A percentile compares a stretch with the other conserved stretches of the same genome.
Evolutionary conservation across 2,797 vertebrate genomes (phyloP).

Genomic region (Tokudaia muenninki): DNA sequence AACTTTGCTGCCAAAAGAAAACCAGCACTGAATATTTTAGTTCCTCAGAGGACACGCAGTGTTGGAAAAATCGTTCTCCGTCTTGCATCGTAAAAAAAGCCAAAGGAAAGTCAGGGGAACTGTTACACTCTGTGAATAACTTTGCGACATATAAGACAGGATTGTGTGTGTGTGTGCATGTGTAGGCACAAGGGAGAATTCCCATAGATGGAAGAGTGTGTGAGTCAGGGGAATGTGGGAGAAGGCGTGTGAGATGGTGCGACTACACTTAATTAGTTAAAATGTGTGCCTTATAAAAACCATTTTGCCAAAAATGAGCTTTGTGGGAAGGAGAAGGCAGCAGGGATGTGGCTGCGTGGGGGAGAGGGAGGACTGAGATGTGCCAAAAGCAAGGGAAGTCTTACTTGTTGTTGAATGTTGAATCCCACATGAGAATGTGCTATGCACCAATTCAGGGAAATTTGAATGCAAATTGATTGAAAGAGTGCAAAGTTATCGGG

Average conservation of each 20-base stretch:
- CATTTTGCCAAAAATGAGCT: constrained; percentile 73
- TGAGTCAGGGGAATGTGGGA: constrained; percentile 36
- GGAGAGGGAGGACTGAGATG: constrained; percentile 7
- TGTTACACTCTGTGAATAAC: constrained; percentile 64
- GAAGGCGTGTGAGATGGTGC: constrained; percentile 70
- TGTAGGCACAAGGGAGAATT: constrained; percentile 78
- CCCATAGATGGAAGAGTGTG: constrained; percentile 62
- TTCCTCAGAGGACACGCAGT: constrained; percentile 65
- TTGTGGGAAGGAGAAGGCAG: constrained; percentile 65
- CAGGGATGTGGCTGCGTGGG: constrained; percentile 42
- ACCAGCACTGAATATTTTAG: constrained; percentile 57
- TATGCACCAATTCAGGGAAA: constrained; percentile 72
- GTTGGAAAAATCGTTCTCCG: constrained; percentile 70
- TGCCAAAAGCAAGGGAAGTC: constrained; percentile 22
- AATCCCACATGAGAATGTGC: constrained; percentile 75
- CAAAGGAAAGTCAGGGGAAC: constrained; percentile 58
- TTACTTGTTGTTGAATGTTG: constrained; percentile 75
- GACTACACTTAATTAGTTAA: constrained; percentile 77
- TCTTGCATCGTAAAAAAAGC: constrained; percentile 65
- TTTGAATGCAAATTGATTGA: constrained; percentile 67
- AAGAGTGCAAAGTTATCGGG: constrained; percentile 69
- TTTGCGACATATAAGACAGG: constrained; percentile 80
- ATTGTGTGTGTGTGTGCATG: background rate
- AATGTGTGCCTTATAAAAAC: constrained; percentile 65
- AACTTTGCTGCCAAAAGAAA: constrained; percentile 70